Evolutionary conservation across 2,888 invertebrate species (phyloP), one percentile per base, ranked within the genome.

Genomic region (Nowickia ferox): DNA sequence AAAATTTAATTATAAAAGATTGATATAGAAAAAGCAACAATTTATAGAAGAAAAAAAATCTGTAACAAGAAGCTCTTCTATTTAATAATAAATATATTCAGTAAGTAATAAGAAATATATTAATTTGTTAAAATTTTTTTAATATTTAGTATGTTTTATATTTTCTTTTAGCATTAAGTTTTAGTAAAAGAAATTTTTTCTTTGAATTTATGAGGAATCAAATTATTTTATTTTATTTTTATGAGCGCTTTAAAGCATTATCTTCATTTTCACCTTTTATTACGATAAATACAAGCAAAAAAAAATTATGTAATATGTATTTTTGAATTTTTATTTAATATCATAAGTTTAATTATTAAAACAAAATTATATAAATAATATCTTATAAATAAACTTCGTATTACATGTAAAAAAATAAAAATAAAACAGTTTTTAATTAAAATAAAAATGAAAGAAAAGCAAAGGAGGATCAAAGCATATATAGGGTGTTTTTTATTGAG

Each of bases 301-400:
- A 48, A 83, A 65, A 71, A 74, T 79, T 86, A 83, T 83, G 86
- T 83, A 86, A 83, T 83, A 83, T 86, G 59, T 86, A 83, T 79
- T 76, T 66, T 83, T 72, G 68, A 83, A 83, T 83, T 86, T 63
- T 83, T 83, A 86, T 86, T 72, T 79, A 79, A 81, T 81, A 74
- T 61, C 57, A 72, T 79, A 83, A 83, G 75, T 84, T 79, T 63
- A 81, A 42, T 55, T 66, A 76, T 30, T 57, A 84, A 84, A 83
- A 46, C 46, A 63, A 81, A 86, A 74, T 57, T 76, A 83, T 80
- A 86, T 83, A 83, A 75, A 86, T 86, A 86, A 75, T 83, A 86
- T 86, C 86, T 86, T 83, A 86, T 86, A 86, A 86, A 86, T 86
- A 86, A 86, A 86, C 79, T 86, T 83, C 86, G 82, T 86, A 86